Base-by-base conservation (phyloP, 2,113 vertebrate species). In the Tetrax tetrax region DNA sequence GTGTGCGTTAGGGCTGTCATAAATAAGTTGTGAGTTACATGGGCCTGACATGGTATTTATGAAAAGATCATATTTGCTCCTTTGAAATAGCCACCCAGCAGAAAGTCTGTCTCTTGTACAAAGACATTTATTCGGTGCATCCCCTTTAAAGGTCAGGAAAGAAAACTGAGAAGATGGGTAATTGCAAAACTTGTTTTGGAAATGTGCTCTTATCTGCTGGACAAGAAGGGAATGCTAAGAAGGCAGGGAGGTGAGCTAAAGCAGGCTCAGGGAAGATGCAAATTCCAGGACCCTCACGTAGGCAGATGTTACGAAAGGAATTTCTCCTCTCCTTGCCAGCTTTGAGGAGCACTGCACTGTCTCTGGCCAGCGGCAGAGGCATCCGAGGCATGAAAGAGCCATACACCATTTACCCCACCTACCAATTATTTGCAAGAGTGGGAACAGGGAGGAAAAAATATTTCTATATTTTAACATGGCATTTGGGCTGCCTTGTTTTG, bases 81-180 rank as follows among this genome's bases (percentile, higher is more conserved):
- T 96, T 95, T 95, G 90, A 96, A 96, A 89, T 9, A 95, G 60
- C 72, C 66, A 96, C 90, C 82, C 76, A 66, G 75, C 66, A 87
- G 86, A 94, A 87, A 65, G 69, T 38, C 76, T 94, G 86, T 70
- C 87, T 8, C 51, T 88, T 1, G 9, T 53, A 91, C 83, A 93
- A 95, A 94, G 56, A 54, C 60, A 72, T 92, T 93, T 94, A 65
- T 78, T 94, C 1, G 0, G 83, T 70, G 83, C 74, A 90, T 94
- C 86, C 91, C 91, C 86, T 96, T 96, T 95, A 97, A 97, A 97
- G 95, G 95, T 95, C 93, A 95, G 80, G 90, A 93, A 92, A 94
- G 95, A 94, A 96, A 97, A 53, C 75, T 61, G 77, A 95, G 94
- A 91, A 84, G 95, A 90, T 77, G 59, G 92, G 60, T 87, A 93